These are phyloP conservation scores for Ceuthmochares aereus DNA, from an alignment of 2,113 vertebrate genomes.

Conservation along the genomic window DNA sequence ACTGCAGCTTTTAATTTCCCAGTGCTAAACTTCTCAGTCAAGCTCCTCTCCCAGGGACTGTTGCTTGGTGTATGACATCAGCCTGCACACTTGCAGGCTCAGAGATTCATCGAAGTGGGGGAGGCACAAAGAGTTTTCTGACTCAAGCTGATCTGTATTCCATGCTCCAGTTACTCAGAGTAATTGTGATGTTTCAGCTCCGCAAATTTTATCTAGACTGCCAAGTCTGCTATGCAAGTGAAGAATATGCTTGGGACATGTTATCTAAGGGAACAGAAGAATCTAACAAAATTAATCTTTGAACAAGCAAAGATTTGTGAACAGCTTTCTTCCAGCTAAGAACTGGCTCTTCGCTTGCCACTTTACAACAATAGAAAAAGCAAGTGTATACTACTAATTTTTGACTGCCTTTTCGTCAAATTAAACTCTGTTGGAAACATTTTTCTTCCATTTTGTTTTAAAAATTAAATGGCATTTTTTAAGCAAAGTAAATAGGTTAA, in stretches of 20 bases:
- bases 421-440: not conserved
- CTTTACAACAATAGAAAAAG: not conserved
- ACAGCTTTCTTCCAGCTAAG: not conserved
- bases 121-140: constrained; percentile 62
- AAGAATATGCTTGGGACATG: not conserved
- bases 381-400: not conserved
- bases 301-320: not conserved
- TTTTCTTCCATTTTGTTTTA: not conserved
- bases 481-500: not conserved
- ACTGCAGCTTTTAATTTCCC: not conserved
- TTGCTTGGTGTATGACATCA: constrained; percentile 52
- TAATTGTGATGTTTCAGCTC: constrained; percentile 12
- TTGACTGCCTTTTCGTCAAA: not conserved
- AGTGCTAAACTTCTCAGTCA: constrained; percentile 9
- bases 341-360: not conserved
- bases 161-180: constrained; percentile 42
- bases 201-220: not conserved
- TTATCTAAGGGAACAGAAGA: not conserved
- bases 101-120: constrained; percentile 16
- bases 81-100: constrained; percentile 35
- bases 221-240: not conserved
- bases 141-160: constrained; percentile 52
- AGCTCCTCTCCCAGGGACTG: constrained; percentile 48
- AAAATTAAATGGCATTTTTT: not conserved
- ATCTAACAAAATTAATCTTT: not conserved